A percentile compares a stretch with the other conserved stretches of the same genome.
Conservation (phyloP, 1,140 invertebrate species). For the Drosophila parabipectinata region DNA sequence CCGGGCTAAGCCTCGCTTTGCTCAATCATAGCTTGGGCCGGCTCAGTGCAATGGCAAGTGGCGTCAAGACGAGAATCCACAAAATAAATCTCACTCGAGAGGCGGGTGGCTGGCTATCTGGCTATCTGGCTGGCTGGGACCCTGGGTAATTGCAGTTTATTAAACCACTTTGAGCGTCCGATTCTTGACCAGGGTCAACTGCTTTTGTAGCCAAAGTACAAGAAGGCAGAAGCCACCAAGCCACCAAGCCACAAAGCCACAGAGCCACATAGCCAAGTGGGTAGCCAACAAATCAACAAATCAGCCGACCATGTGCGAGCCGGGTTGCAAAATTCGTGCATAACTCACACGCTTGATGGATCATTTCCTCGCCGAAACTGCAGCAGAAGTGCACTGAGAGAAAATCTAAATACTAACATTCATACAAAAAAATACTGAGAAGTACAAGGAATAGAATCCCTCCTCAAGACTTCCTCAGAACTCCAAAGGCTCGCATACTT, state of each 20-base stretch:
- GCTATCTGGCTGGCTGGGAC: constrained; percentile 26
- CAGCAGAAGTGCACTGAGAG: constrained; percentile 12
- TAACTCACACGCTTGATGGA: constrained; percentile 75
- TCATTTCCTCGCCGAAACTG: constrained; percentile 74
- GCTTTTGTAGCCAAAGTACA: constrained; percentile 46
- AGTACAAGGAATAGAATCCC: too few species aligned
- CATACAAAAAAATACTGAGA: not conserved
- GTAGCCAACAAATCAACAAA: constrained; percentile 18
- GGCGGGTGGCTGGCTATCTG: constrained; percentile 52
- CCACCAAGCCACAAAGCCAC: constrained; percentile 19
- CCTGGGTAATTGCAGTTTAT: constrained; percentile 75
- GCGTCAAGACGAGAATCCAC: constrained; percentile 65
- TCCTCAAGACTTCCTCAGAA: not conserved
- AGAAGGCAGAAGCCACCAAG: constrained; percentile 6
- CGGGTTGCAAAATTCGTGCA: constrained; percentile 65
- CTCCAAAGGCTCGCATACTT: not conserved
- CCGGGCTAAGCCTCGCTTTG: constrained; percentile 4
- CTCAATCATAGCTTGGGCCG: not conserved
- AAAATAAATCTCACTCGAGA: constrained; percentile 69
- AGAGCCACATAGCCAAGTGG: constrained; percentile 25
- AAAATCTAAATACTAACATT: not conserved
- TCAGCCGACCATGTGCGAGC: constrained; percentile 26
- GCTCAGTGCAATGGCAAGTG: constrained; percentile 3
- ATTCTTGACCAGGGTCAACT: constrained; percentile 81
- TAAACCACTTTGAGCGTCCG: constrained; percentile 73